Percentiles rank a stretch among this genome's conserved stretches.
These are phyloP conservation scores for Prorops nasuta DNA, from an alignment of 1,140 invertebrate genomes.

Conservation along the genomic window DNA sequence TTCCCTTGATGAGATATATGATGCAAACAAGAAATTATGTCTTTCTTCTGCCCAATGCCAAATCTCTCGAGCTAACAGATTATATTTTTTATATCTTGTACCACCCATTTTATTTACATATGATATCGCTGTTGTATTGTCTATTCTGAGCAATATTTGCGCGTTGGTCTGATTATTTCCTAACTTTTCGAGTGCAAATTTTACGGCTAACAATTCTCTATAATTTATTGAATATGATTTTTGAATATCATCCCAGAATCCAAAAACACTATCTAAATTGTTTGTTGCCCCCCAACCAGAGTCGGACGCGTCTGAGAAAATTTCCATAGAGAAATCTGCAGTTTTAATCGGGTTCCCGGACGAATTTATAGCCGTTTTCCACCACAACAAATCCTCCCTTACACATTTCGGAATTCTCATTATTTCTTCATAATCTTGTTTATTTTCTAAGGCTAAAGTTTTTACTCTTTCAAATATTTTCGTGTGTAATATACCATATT, in stretches of 20 bases:
- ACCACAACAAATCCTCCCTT: background rate
- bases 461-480: background rate
- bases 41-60: slow-evolving; percentile 5
- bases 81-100: background rate
- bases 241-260: background rate
- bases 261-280: background rate
- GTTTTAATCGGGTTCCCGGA: background rate
- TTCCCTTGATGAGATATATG: background rate
- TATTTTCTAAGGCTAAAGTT: background rate
- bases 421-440: background rate
- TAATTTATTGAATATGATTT: slow-evolving; percentile 4
- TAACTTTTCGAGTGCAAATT: slow-evolving; percentile 1
- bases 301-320: slow-evolving; percentile 7
- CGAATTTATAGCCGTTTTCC: background rate
- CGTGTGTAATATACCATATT: background rate
- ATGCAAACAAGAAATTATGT: background rate
- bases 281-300: slow-evolving; percentile 8
- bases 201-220: slow-evolving; percentile 21
- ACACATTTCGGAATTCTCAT: background rate
- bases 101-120: slow-evolving; percentile 9
- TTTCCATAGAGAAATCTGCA: background rate
- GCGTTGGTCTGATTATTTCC: background rate
- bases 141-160: slow-evolving; percentile 4
- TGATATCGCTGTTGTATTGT: slow-evolving; percentile 10
- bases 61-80: background rate